Conservation (phyloP, 1,140 invertebrate species). For the Melanaphis sacchari region DNA sequence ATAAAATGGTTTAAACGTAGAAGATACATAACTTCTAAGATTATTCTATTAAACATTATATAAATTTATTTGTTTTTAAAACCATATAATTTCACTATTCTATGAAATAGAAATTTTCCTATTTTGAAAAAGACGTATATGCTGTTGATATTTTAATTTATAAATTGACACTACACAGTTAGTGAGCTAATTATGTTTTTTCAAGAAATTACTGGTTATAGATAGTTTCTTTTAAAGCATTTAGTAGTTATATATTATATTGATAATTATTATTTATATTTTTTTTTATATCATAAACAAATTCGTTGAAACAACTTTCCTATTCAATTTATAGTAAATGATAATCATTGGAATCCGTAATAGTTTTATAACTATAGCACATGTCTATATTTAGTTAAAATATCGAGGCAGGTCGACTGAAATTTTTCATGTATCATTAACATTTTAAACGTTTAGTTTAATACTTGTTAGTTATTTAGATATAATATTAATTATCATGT, state of each 20-base stretch:
- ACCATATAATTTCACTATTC: background rate
- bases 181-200: background rate
- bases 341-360: background rate
- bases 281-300: background rate
- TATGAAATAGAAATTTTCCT: background rate
- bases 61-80: too few relatives aligned
- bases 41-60: background rate
- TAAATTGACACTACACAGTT: background rate
- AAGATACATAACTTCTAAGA: background rate
- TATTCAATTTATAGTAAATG: background rate
- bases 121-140: background rate
- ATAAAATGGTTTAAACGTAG: background rate
- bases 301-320: background rate
- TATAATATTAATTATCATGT: too few relatives aligned
- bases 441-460: background rate
- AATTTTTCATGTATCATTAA: background rate
- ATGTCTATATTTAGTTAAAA: background rate
- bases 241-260: background rate
- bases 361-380: background rate
- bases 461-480: background rate
- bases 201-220: background rate
- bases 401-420: background rate
- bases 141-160: background rate
- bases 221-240: background rate
- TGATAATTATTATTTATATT: background rate